Base-by-base conservation (phyloP, 2,797 vertebrate species). In the Oreortyx pictus region DNA sequence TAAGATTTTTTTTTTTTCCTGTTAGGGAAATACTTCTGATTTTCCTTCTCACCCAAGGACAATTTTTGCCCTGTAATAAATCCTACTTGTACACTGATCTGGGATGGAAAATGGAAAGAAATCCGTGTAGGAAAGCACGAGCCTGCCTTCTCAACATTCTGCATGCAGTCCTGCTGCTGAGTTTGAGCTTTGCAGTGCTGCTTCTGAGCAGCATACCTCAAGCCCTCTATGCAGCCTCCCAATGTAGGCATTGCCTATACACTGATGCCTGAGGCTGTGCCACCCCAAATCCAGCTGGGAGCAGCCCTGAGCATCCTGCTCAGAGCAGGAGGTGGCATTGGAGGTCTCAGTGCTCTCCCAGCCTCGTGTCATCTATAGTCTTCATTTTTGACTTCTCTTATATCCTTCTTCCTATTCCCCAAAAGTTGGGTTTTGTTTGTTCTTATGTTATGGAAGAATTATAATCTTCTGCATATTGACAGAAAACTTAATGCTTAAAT, bases 231-330 rank as follows among this genome's bases (percentile, higher is more conserved):
- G 2, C 11, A 23, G 9, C 18, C 13, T 39, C 67, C 29, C 5
- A 10, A 12, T 47, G 27, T 2, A 2, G 37, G 14, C 1, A 0
- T 25, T 29, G 35, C 6, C 31, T 14, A 0, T 4, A 14, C 71
- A 35, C 43, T 31, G 44, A 22, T 35, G 3, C n/a, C 31, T 13
- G 41, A 44, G 29, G 27, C 19, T 44, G 27, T 43, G 56, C 24
- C 50, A 27, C 31, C 41, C 25, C 18, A 3, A 33, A 23, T 43
- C 14, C 43, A 25, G 0, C 64, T 76, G 64, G 11, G 25, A 72
- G 2, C 46, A 76, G 25, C 29, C 22, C 49, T 49, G 47, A 74
- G 61, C 20, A 44, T 7, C 39, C 17, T 25, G 44, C 2, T 25
- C 8, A 35, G 57, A 62, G 31, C 20, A 6, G 41, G 29, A 44